Conservation (phyloP, 1,140 invertebrate genomes). For the Rhyacophila brunnea region DNA sequence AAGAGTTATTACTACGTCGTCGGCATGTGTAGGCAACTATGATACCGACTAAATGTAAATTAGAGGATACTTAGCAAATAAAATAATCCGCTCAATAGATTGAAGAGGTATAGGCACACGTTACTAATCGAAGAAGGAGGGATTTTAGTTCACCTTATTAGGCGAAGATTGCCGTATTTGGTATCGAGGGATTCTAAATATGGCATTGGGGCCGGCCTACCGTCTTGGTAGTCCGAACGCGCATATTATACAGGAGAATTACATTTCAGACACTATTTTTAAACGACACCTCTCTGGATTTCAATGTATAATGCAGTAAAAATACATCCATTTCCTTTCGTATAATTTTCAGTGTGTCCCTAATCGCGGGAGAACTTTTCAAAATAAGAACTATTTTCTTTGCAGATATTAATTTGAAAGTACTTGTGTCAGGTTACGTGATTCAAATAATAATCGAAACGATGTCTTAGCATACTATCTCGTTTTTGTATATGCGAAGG, state of each 20-base stretch:
- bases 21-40: slow-evolving; percentile 8
- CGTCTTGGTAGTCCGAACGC: slow-evolving; percentile 50
- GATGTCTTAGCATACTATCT: slow-evolving; percentile 35
- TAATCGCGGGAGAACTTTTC: slow-evolving; percentile 12
- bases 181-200: slow-evolving; percentile 72
- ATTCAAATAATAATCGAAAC: slow-evolving; percentile 29
- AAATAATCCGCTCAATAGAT: slow-evolving; percentile 5
- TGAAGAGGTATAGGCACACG: slow-evolving; percentile 7
- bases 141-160: slow-evolving; percentile 71
- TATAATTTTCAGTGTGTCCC: slow-evolving; percentile 1
- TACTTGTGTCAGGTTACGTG: slow-evolving; percentile 40
- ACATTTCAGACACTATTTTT: slow-evolving; percentile 21
- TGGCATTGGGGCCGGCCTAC: slow-evolving; percentile 65
- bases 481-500: slow-evolving; percentile 34
- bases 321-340: slow-evolving; percentile 1
- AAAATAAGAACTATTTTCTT: slow-evolving; percentile 30
- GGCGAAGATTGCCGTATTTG: slow-evolving; percentile 71
- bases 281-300: slow-evolving; percentile 1
- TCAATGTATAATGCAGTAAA: not conserved
- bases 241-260: slow-evolving; percentile 11
- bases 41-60: slow-evolving; percentile 18
- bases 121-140: slow-evolving; percentile 58
- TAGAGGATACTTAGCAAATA: slow-evolving; percentile 27
- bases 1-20: not conserved
- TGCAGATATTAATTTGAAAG: slow-evolving; percentile 23